phyloP scores from a whole-genome alignment of 2,888 invertebrate species.

The Parnassius orleans region DNA sequence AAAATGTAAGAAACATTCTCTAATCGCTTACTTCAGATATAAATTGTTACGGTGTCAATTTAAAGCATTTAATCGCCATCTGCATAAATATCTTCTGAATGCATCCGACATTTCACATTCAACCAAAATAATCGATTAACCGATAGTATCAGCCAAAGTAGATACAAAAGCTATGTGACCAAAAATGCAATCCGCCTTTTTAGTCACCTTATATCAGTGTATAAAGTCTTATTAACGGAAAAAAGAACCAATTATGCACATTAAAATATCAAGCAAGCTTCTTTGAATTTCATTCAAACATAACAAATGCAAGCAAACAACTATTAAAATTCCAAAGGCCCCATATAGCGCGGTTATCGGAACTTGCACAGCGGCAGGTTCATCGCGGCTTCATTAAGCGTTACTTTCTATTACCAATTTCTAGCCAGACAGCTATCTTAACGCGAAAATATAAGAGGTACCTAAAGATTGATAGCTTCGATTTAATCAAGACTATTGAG shows the following conservation, averaged over 20 bases:
- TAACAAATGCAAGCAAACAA: background rate
- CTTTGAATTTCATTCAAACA: constrained; percentile 13
- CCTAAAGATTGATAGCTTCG: constrained; percentile 28
- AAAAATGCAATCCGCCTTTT: constrained; percentile 1
- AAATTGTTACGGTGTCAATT: too few species aligned
- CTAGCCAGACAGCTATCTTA: constrained; percentile 18
- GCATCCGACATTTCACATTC: background rate
- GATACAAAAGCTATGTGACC: too few species aligned
- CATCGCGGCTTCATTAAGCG: constrained; percentile 4
- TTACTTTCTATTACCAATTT: constrained; percentile 15
- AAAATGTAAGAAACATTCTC: too few species aligned
- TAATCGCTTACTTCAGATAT: too few species aligned
- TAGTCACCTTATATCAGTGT: constrained; percentile 21
- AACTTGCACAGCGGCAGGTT: background rate
- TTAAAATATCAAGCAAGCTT: constrained; percentile 28
- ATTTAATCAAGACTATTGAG: constrained; percentile 33
- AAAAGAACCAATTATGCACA: constrained; percentile 25
- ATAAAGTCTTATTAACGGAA: constrained; percentile 29
- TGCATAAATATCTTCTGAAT: background rate
- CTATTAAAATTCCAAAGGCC: constrained; percentile 31
- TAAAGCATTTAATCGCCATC: too few species aligned
- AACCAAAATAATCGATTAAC: background rate
- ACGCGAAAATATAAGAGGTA: constrained; percentile 25
- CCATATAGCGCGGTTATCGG: background rate
- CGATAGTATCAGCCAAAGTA: too few species aligned